phyloP scores from a whole-genome alignment of 2,113 vertebrate species.

The Pipa parva region DNA sequence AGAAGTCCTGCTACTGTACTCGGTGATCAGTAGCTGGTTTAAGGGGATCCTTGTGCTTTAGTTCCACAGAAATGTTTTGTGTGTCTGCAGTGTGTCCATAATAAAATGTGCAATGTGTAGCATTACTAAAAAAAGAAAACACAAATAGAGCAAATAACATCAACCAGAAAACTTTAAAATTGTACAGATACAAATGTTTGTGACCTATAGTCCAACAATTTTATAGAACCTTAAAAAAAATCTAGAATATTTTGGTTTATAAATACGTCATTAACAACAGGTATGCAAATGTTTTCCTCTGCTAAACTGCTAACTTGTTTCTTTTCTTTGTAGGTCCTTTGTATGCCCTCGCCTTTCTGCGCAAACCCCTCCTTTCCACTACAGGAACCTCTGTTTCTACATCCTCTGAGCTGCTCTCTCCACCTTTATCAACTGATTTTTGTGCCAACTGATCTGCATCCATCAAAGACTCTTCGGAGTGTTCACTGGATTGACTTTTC shows the following conservation, averaged over 20 bases:
- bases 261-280: conserved; percentile 46
- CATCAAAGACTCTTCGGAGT: conserved; percentile 58
- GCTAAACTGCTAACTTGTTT: conserved; percentile 60
- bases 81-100: not conserved
- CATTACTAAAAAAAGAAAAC: conserved; percentile 9
- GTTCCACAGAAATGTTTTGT: not conserved
- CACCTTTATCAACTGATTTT: conserved; percentile 52
- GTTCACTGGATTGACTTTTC: conserved; percentile 61
- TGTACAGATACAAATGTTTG: conserved; percentile 25
- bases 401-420: conserved; percentile 71
- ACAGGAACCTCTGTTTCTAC: conserved; percentile 68
- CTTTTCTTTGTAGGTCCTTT: conserved; percentile 72
- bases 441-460: conserved; percentile 48
- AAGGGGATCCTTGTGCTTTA: conserved; percentile 21
- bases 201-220: conserved; percentile 45
- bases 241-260: conserved; percentile 46
- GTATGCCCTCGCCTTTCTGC: conserved; percentile 70
- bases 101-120: not conserved
- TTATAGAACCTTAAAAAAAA: conserved; percentile 53
- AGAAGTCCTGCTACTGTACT: too few relatives aligned
- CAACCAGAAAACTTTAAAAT: conserved; percentile 51
- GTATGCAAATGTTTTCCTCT: conserved; percentile 14
- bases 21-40: too few relatives aligned
- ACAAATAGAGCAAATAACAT: conserved; percentile 44
- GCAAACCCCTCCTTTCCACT: conserved; percentile 66